A percentile compares a stretch with the other conserved stretches of the same genome.
These are phyloP conservation scores for Rhagologus leucostigma DNA, from an alignment of 2,113 vertebrate species.

Conservation along the genomic window DNA sequence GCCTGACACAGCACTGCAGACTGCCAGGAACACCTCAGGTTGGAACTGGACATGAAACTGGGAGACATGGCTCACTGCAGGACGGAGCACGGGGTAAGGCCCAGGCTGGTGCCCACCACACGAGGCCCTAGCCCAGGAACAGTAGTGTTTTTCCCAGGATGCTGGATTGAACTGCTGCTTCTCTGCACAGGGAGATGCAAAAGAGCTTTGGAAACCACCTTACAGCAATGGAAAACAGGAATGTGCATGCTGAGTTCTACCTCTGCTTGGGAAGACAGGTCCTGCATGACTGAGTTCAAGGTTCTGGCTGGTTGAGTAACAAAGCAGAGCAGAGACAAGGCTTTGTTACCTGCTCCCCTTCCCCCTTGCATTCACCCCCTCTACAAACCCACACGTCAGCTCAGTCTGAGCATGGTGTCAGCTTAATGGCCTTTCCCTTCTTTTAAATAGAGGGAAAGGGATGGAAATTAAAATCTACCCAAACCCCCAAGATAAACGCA, in stretches of 20 bases:
- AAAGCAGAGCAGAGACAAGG: not conserved
- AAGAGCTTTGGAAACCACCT: not conserved
- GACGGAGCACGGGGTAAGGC: not conserved
- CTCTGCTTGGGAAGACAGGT: not conserved
- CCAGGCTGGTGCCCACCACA: not conserved
- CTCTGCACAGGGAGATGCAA: not conserved
- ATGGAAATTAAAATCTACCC: not conserved
- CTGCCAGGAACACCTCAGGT: not conserved
- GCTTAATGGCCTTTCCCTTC: not conserved
- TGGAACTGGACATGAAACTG: rapidly evolving
- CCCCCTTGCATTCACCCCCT: not conserved
- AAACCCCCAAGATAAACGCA: not conserved
- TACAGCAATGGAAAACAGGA: not conserved
- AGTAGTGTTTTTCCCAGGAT: not conserved
- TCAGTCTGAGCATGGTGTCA: not conserved
- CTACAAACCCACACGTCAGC: rapidly evolving
- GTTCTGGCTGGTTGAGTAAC: not conserved
- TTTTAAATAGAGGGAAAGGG: not conserved
- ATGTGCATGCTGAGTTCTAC: not conserved
- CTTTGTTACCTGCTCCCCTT: not conserved
- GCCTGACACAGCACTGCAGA: not conserved
- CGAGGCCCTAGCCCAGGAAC: not conserved
- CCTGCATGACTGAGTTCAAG: not conserved
- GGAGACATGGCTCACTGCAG: rapidly evolving
- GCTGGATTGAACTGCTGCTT: not conserved